Evolutionary conservation across 2,888 invertebrate species (phyloP), one percentile per base, ranked within the genome.

Genomic region (Macrosoma leucophasiata): DNA sequence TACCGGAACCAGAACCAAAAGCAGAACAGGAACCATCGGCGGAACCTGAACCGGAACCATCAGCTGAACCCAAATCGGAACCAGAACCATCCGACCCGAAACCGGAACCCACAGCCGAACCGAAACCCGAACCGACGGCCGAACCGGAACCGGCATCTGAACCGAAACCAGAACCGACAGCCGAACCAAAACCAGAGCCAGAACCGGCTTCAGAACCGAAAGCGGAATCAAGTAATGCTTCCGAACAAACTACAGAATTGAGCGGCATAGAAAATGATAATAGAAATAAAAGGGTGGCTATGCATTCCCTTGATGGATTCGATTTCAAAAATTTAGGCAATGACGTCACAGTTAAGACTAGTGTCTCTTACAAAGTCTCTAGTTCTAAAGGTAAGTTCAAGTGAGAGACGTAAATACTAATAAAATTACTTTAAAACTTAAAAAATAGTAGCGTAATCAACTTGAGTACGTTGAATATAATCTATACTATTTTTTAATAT

Each of bases 281-380:
- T 33, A 70, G 81, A 33, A 88, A 88, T 18, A 88, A 89, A 41
- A 71, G 88, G 25, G 86, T 88, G 0, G 87, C 88, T 0, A 78
- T 78, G 60, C 82, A 82, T 50, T 68, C 78, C 0, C 32, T 74
- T 3, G 79, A 82, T 28, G 84, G 81, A 13, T 60, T 84, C 9
- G 77, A 81, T 40, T 78, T 84, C 18, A 78, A 77, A 39, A 75
- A 81, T 20, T 63, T 84, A 6, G 85, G 86, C 13, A 74, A 87
- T 33, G 91, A 90, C 21, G 90, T 91, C 13, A 89, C 90, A 1
- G 91, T 93, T 7, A 91, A 92, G 54, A 93, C 93, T 0, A 93
- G 93, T 58, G 90, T 93, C 2, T 92, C 93, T 0, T 93, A 90
- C 64, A 88, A 90, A 64, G 91, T 93, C 41, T 93, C 92, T 55